phyloP scores from a whole-genome alignment of 2,113 vertebrate genomes.

The Thalassoma bifasciatum region DNA sequence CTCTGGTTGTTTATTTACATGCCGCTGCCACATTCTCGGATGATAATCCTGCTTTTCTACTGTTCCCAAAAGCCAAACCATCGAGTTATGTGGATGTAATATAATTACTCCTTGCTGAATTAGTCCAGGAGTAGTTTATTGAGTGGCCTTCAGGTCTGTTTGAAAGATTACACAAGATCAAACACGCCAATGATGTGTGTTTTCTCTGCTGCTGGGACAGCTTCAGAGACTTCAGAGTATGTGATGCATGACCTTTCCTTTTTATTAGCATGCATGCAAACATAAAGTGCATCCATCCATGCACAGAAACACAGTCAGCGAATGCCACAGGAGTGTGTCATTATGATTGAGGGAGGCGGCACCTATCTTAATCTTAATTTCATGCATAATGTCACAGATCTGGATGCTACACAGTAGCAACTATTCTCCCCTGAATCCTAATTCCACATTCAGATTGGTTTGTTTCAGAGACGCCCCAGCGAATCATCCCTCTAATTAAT shows the following conservation, averaged over 20 bases:
- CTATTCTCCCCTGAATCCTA: conserved; percentile 58
- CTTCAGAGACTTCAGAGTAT: background rate
- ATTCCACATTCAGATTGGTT: conserved; percentile 73
- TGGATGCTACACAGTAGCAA: conserved; percentile 18
- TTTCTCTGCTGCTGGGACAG: conserved; percentile 5
- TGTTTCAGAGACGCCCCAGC: conserved; percentile 57
- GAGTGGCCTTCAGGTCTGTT: conserved; percentile 30
- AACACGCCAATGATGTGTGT: conserved; percentile 14
- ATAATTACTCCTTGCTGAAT: conserved; percentile 51
- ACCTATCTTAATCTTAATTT: conserved; percentile 67
- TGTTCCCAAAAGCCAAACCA: conserved; percentile 33
- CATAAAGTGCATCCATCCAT: conserved; percentile 31
- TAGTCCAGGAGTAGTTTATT: conserved; percentile 27
- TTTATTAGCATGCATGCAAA: conserved; percentile 34
- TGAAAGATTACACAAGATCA: conserved; percentile 56
- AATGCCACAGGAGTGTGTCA: conserved; percentile 21
- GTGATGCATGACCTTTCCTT: conserved; percentile 35
- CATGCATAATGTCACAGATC: conserved; percentile 73
- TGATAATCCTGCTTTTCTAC: conserved; percentile 43
- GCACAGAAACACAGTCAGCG: background rate
- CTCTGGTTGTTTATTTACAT: conserved; percentile 53
- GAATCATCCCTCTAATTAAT: conserved; percentile 74
- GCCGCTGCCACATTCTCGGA: conserved; percentile 45
- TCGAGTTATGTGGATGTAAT: conserved; percentile 38
- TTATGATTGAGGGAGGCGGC: conserved; percentile 36